These are phyloP conservation scores for Furcifer pardalis DNA, from an alignment of 2,797 vertebrate genomes.

Conservation along the genomic window DNA sequence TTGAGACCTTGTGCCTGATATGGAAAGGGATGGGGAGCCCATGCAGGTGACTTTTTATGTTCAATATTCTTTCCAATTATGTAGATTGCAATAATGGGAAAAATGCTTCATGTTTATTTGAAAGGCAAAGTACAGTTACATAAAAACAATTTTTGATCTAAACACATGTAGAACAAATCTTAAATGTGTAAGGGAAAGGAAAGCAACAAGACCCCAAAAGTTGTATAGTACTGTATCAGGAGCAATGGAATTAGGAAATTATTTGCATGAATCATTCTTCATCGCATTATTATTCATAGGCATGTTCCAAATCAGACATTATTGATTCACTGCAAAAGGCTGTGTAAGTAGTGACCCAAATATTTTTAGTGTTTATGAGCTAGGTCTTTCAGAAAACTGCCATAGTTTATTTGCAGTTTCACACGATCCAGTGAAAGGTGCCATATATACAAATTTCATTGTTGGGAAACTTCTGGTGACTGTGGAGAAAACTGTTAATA, in stretches of 20 bases:
- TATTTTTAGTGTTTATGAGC: background rate
- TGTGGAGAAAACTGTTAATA: background rate
- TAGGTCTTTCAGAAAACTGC: background rate
- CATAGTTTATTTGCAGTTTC: background rate
- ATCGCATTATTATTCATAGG: background rate
- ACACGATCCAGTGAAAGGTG: background rate
- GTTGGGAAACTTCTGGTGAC: background rate
- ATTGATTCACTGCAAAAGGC: slow-evolving; percentile 1
- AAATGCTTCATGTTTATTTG: slow-evolving; percentile 27
- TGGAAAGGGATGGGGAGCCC: no score
- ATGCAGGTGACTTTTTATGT: no score
- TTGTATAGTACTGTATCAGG: background rate
- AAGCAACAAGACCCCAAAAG: background rate
- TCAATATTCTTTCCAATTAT: background rate
- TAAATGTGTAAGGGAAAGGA: background rate
- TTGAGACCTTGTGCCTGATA: no score
- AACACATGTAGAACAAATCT: background rate
- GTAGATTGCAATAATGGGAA: background rate
- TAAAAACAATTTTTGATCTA: background rate
- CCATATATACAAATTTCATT: background rate
- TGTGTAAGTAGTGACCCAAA: background rate
- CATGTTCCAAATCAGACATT: background rate
- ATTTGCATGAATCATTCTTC: slow-evolving; percentile 14
- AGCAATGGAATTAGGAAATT: background rate
- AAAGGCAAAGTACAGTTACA: slow-evolving; percentile 1